Evolutionary conservation across 2,888 invertebrate species (phyloP), one percentile per base, ranked within the genome.

Genomic region (Aleiodes testaceus): DNA sequence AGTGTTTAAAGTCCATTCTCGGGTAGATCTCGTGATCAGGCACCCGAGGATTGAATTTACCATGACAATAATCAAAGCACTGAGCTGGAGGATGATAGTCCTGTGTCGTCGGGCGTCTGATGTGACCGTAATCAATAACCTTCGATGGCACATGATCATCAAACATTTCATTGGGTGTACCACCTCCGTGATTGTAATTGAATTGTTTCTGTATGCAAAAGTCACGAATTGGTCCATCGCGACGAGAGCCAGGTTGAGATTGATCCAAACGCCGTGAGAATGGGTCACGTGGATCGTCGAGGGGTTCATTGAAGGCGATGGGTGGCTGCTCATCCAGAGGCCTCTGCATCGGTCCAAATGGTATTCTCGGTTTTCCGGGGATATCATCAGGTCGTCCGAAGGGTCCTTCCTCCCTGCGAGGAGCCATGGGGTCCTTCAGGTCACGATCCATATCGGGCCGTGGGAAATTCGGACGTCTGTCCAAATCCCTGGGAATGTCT

Each of bases 141-240:
- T 86, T 87, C 0, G 78, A 73, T 2, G 86, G 84, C 11, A 78
- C 59, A 22, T 82, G 78, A 6, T 85, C 85, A 1, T 71, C 65
- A 12, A 76, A 72, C 59, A 77, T 78, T 16, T 81, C 78, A 30
- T 77, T 71, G 0, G 78, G 69, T 7, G 64, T 59, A 9, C 76
- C 69, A 36, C 79, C 84, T 12, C 84, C 82, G 45, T 87, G 87
- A 76, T 87, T 87, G 70, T 87, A 87, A 79, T 87, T 87, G 44
- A 85, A 87, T 68, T 87, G 86, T 69, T 81, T 85, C 12, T 82
- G 81, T 12, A 80, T 81, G 42, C 82, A 80, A 65, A 87, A 87
- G n/a, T 87, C 77, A 20, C 69, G 73, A 16, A 67, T 63, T 11
- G 70, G 70, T 5, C 61, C 72, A 3, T 47, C 72, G 14, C 70